phyloP scores from a whole-genome alignment of 2,113 vertebrate species.

The Perca fluviatilis region DNA sequence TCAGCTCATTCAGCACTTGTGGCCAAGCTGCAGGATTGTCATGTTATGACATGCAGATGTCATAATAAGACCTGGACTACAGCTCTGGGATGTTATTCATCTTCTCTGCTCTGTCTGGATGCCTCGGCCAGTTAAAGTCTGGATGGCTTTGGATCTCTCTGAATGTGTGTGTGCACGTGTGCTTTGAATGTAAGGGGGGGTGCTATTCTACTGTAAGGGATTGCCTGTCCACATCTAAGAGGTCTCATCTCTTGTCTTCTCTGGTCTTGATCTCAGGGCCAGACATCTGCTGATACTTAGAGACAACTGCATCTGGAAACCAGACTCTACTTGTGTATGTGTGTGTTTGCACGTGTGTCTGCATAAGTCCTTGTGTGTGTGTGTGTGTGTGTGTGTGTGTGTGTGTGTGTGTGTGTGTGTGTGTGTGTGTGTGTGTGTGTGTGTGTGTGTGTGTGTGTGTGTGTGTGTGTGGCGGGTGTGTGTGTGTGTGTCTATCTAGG shows the following conservation, averaged over 20 bases:
- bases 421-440: constrained; percentile 25
- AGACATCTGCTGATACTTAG: constrained; percentile 85
- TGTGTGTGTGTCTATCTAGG: not conserved
- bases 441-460: constrained; percentile 13
- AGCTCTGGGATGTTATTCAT: constrained; percentile 80
- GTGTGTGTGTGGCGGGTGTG: constrained; percentile 2
- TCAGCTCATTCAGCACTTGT: constrained; percentile 39
- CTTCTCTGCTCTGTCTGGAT: constrained; percentile 67
- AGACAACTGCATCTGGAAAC: constrained; percentile 80
- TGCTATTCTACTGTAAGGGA: constrained; percentile 72
- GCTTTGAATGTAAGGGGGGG: constrained; percentile 38
- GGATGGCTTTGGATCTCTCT: constrained; percentile 61
- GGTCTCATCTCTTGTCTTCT: constrained; percentile 77
- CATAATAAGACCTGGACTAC: constrained; percentile 71
- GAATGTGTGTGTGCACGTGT: constrained; percentile 29
- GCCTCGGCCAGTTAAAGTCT: constrained; percentile 60
- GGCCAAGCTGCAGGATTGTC: constrained; percentile 61
- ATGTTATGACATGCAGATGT: constrained; percentile 76
- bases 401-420: not conserved
- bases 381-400: not conserved
- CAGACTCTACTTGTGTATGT: constrained; percentile 57
- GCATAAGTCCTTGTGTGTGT: constrained; percentile 10
- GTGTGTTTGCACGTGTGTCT: constrained; percentile 21
- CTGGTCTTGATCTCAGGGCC: constrained; percentile 83
- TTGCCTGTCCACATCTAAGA: constrained; percentile 81